phyloP scores from a whole-genome alignment of 2,113 vertebrate genomes.

The Paraplagusia blochii region DNA sequence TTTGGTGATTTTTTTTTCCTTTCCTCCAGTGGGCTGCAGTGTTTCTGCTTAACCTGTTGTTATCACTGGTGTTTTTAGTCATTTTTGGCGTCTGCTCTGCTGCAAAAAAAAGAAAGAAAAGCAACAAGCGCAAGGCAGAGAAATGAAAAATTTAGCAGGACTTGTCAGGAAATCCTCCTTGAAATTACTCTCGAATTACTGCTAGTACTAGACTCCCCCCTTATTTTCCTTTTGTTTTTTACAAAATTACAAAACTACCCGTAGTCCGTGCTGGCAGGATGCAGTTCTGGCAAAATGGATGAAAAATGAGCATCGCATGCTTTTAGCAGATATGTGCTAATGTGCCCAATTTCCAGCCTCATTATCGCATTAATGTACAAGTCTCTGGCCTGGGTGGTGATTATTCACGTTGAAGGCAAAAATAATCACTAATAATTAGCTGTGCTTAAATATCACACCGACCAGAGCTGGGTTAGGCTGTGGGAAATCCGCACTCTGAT shows the following conservation, averaged over 20 bases:
- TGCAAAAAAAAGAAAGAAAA: constrained; percentile 1
- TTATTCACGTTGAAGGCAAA: constrained; percentile 70
- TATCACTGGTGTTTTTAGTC: background rate
- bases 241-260: constrained; percentile 35
- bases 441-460: constrained; percentile 29
- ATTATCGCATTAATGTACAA: constrained; percentile 70
- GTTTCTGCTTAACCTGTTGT: constrained; percentile 5
- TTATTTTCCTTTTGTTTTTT: constrained; percentile 6
- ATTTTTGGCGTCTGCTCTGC: background rate
- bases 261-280: constrained; percentile 41
- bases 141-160: constrained; percentile 26
- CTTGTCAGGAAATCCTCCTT: constrained; percentile 35
- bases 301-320: constrained; percentile 69
- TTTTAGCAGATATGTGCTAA: constrained; percentile 70
- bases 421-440: constrained; percentile 68
- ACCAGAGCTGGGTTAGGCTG: constrained; percentile 25
- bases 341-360: constrained; percentile 68
- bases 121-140: background rate
- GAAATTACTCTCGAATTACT: constrained; percentile 41
- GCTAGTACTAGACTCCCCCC: background rate
- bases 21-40: constrained; percentile 4
- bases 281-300: constrained; percentile 58
- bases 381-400: constrained; percentile 59
- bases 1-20: constrained; percentile 32
- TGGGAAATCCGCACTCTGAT: constrained; percentile 24